Conservation (phyloP, 2,113 vertebrate species). For the Platichthys stellatus region DNA sequence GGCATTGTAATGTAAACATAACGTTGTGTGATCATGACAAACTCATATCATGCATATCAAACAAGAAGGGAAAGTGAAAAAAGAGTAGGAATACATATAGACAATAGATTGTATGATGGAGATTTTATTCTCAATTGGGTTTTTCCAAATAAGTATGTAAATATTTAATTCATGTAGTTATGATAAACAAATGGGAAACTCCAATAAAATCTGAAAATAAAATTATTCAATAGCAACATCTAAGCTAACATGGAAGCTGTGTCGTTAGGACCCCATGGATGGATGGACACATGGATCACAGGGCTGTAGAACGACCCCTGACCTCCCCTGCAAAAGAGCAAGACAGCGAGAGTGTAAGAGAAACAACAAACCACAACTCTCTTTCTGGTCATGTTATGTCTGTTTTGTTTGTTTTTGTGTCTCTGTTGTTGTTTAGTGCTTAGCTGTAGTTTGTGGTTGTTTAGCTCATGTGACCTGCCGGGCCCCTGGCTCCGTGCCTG, state of each 20-base stretch:
- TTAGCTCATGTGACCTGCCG: not conserved
- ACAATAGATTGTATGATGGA: too few relatives aligned
- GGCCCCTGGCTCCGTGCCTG: too few relatives aligned
- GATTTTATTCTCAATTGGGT: too few relatives aligned
- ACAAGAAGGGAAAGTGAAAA: not conserved
- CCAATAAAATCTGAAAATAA: too few relatives aligned
- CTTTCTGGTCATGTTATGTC: too few relatives aligned
- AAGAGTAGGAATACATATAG: not conserved
- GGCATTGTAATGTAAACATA: too few relatives aligned
- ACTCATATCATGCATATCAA: not conserved
- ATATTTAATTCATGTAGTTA: too few relatives aligned
- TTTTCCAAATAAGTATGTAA: too few relatives aligned
- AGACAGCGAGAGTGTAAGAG: not conserved
- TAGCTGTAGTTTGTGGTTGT: slow-evolving; percentile 1
- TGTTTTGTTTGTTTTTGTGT: not conserved
- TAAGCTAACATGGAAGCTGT: not conserved
- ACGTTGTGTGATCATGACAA: too few relatives aligned
- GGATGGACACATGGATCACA: not conserved
- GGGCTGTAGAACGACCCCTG: too few relatives aligned
- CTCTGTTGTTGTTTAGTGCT: not conserved
- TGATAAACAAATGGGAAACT: too few relatives aligned
- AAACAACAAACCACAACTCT: not conserved
- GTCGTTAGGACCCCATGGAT: not conserved
- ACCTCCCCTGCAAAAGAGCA: not conserved
- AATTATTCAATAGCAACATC: too few relatives aligned